Conservation (phyloP, 2,797 vertebrate species). For the Micrastur ruficollis region DNA sequence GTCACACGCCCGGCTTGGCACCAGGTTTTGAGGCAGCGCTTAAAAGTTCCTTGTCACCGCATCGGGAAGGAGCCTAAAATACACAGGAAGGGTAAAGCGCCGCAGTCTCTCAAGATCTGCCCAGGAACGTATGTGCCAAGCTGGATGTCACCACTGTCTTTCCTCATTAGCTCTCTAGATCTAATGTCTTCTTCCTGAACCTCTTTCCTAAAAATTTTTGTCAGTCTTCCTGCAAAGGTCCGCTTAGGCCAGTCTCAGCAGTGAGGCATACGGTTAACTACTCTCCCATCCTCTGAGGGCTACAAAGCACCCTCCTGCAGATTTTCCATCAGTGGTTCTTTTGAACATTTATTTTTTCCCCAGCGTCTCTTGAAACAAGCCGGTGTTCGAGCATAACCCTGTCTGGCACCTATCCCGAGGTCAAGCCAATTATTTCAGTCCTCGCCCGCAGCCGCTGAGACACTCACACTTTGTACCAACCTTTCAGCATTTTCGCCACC, state of each 20-base stretch:
- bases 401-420: background rate
- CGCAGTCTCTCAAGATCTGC: background rate
- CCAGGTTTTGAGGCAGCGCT: background rate
- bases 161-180: background rate
- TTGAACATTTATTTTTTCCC: background rate
- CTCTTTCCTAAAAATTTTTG: background rate
- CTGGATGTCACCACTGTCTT: background rate
- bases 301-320: background rate
- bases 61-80: background rate
- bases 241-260: background rate
- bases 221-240: background rate
- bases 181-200: background rate
- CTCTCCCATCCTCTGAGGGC: background rate
- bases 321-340: background rate
- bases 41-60: background rate
- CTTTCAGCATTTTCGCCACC: background rate
- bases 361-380: background rate
- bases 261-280: background rate
- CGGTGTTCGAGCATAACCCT: background rate
- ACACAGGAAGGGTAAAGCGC: background rate
- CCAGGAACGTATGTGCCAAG: background rate
- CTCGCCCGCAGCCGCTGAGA: background rate
- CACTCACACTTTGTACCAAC: background rate
- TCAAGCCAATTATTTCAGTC: background rate
- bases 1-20: background rate